Percentiles rank a stretch among this genome's conserved stretches.
Evolutionary conservation across 2,797 vertebrate species (phyloP).

Genomic region (Taenioides sp.): DNA sequence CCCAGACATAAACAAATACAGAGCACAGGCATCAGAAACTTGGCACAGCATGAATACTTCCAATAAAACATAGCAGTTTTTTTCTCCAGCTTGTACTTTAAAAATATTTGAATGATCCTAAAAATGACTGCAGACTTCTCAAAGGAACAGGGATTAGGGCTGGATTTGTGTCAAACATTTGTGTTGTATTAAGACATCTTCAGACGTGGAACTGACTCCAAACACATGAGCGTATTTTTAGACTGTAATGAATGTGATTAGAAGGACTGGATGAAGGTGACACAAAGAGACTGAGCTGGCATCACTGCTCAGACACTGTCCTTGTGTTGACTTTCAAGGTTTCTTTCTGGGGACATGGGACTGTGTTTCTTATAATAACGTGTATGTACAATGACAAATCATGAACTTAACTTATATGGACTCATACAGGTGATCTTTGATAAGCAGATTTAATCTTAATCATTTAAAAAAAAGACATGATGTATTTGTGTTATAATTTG

Average conservation of each 20-base stretch:
- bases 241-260: conserved; percentile 51
- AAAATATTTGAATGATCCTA: conserved; percentile 66
- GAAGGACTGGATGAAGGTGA: conserved; percentile 27
- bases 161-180: conserved; percentile 45
- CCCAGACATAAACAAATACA: conserved; percentile 76
- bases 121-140: conserved; percentile 53
- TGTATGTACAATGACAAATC: too few species aligned
- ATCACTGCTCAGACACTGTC: conserved; percentile 21
- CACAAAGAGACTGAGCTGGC: conserved; percentile 45
- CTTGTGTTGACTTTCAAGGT: conserved; percentile 14
- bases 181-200: conserved; percentile 21
- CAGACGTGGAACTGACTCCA: conserved; percentile 26
- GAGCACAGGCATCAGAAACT: conserved; percentile 68
- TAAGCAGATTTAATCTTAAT: too few species aligned
- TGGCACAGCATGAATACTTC: conserved; percentile 70
- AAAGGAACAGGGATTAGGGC: conserved; percentile 45
- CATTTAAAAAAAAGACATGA: too few species aligned
- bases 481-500: too few species aligned
- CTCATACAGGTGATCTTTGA: too few species aligned
- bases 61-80: conserved; percentile 57
- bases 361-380: too few species aligned
- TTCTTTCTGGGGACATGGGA: neutral
- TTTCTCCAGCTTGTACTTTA: conserved; percentile 52
- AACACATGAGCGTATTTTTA: conserved; percentile 44
- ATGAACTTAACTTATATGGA: too few species aligned